These are phyloP conservation scores for Drosophila algonquin DNA, from an alignment of 2,888 invertebrate species.

Conservation along the genomic window DNA sequence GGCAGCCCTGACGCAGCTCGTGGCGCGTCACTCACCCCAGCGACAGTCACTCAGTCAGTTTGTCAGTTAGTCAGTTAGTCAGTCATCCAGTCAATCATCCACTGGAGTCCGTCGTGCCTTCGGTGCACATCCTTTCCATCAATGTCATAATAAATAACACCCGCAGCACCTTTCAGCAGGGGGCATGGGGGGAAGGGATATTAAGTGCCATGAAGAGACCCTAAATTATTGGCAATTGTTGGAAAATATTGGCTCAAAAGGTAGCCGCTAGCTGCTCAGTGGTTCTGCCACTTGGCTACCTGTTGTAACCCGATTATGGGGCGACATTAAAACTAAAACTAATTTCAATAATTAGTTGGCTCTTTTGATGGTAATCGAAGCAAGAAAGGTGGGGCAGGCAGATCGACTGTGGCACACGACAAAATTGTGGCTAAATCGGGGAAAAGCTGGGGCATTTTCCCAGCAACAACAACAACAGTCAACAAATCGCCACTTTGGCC, in stretches of 20 bases:
- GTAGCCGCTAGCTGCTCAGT: constrained; percentile 9
- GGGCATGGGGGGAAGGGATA: constrained; percentile 22
- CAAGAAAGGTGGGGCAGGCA: constrained; percentile 10
- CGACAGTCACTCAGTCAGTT: constrained; percentile 19
- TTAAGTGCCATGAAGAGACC: constrained; percentile 29
- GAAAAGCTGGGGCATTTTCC: constrained; percentile 49
- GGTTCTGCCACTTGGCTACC: constrained; percentile 56
- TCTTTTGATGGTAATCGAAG: constrained; percentile 23
- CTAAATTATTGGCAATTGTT: constrained; percentile 38
- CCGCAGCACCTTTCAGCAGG: constrained; percentile 40
- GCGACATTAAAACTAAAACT: constrained; percentile 3
- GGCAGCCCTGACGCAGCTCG: constrained; percentile 28
- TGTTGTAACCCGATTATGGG: constrained; percentile 1
- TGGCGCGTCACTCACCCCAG: constrained; percentile 43
- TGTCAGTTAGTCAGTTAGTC: constrained; percentile 13
- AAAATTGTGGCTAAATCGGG: constrained; percentile 66
- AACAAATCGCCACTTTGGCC: constrained; percentile 70
- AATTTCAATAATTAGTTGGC: constrained; percentile 32
- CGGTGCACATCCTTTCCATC: constrained; percentile 57
- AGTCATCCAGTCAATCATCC: constrained; percentile 60
- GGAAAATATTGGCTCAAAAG: constrained; percentile 31
- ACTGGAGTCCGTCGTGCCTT: constrained; percentile 29
- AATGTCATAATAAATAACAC: constrained; percentile 60
- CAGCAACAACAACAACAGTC: constrained; percentile 62
- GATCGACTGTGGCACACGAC: constrained; percentile 63